Evolutionary conservation across 2,113 vertebrate genomes (phyloP).

Genomic region (Phrynosoma blainvillii): DNA sequence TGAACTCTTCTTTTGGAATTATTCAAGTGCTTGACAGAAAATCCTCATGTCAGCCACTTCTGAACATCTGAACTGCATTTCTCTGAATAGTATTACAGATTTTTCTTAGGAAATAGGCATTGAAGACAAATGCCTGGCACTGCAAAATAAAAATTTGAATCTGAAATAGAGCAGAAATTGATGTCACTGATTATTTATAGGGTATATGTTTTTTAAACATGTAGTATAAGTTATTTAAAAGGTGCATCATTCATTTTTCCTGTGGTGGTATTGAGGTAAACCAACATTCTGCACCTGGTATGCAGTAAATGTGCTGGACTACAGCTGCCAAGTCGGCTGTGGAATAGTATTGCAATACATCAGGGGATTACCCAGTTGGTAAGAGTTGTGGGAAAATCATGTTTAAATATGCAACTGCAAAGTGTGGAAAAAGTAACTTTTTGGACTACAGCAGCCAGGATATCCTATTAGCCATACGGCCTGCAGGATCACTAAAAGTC

Average conservation of each 20-base stretch:
- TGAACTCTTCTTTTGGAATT: constrained; percentile 57
- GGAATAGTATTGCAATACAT: too few species aligned
- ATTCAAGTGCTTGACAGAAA: constrained; percentile 50
- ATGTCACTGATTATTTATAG: constrained; percentile 41
- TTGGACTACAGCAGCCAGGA: too few species aligned
- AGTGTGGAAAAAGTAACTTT: too few species aligned
- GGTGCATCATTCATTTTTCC: not conserved
- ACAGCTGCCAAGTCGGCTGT: not conserved
- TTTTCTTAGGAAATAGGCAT: constrained; percentile 57
- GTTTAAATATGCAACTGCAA: too few species aligned
- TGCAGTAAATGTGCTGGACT: not conserved
- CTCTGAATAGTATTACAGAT: constrained; percentile 51
- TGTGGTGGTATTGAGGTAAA: not conserved
- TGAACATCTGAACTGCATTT: constrained; percentile 36
- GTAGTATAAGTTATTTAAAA: not conserved
- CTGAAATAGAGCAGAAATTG: constrained; percentile 47
- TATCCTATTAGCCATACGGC: too few species aligned
- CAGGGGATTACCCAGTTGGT: too few species aligned
- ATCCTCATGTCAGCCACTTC: constrained; percentile 37
- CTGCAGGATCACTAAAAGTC: too few species aligned
- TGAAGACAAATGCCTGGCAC: constrained; percentile 53
- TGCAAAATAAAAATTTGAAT: constrained; percentile 47
- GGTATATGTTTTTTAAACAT: not conserved
- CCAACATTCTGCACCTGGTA: not conserved
- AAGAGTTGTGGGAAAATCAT: too few species aligned